These are phyloP conservation scores for Phortica variegata DNA, from an alignment of 1,140 invertebrate species.

Conservation along the genomic window DNA sequence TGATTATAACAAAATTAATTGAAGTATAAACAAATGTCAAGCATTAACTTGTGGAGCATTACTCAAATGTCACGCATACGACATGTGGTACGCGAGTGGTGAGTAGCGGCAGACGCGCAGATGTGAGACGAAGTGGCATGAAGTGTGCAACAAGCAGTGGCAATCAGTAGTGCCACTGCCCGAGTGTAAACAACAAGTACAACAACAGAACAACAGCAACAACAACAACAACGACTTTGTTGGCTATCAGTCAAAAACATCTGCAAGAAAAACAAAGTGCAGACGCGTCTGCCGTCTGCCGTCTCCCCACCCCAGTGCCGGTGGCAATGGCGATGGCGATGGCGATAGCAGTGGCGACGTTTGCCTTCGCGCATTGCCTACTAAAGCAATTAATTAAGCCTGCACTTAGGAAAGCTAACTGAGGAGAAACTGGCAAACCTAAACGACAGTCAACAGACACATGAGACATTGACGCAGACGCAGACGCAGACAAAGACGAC, in stretches of 20 bases:
- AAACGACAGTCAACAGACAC: constrained; percentile 24
- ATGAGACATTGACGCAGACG: constrained; percentile 5
- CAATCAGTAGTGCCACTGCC: no score
- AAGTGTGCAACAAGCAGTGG: no score
- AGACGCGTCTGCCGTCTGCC: neutral
- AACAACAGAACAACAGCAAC: constrained; percentile 8
- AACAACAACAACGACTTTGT: constrained; percentile 1
- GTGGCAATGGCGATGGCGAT: no score
- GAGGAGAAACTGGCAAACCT: constrained; percentile 16
- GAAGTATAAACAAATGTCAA: constrained; percentile 32
- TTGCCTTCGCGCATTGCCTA: neutral
- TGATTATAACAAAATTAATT: no score
- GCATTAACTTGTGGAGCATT: constrained; percentile 50
- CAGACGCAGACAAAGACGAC: constrained; percentile 13
- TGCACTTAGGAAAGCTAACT: constrained; percentile 31
- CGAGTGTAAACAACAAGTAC: no score
- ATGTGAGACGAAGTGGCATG: no score
- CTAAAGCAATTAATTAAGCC: constrained; percentile 46
- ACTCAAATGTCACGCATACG: constrained; percentile 52
- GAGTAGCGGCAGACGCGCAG: no score
- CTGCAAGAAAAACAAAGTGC: constrained; percentile 16
- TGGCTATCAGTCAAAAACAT: neutral
- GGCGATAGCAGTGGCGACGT: neutral
- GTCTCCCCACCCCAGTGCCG: neutral
- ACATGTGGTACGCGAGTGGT: constrained; percentile 22